phyloP scores from a whole-genome alignment of 2,113 vertebrate species.

The Grammomys surdaster region DNA sequence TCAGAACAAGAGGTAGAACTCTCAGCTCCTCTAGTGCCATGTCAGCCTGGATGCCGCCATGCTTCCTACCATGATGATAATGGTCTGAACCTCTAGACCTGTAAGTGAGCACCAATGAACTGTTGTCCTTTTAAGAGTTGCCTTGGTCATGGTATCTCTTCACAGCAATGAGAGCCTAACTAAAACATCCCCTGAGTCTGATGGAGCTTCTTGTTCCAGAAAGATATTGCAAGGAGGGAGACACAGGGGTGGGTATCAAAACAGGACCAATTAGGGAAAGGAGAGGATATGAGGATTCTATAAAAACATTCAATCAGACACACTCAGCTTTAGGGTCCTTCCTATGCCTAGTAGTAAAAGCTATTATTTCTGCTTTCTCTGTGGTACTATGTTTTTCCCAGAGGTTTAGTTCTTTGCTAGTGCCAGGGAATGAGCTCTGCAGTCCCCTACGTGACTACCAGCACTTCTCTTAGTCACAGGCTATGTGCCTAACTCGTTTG shows the following conservation, averaged over 20 bases:
- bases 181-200: background rate
- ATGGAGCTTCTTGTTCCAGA: background rate
- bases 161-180: too few species aligned
- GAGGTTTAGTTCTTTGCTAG: background rate
- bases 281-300: background rate
- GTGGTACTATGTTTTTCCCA: background rate
- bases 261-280: background rate
- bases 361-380: background rate
- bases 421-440: background rate
- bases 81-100: too few species aligned
- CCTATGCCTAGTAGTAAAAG: background rate
- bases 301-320: background rate
- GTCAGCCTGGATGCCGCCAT: too few species aligned
- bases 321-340: background rate
- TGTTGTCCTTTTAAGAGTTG: too few species aligned
- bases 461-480: background rate
- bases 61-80: too few species aligned
- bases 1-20: too few species aligned
- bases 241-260: background rate
- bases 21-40: too few species aligned
- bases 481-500: background rate
- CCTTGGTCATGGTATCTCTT: too few species aligned
- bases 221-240: background rate
- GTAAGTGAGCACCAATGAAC: too few species aligned
- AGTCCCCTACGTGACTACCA: background rate